Percentiles rank a stretch among this genome's conserved stretches.
These are phyloP conservation scores for Callithrix jacchus DNA, from an alignment of 2,113 vertebrate species.

Conservation along the genomic window DNA sequence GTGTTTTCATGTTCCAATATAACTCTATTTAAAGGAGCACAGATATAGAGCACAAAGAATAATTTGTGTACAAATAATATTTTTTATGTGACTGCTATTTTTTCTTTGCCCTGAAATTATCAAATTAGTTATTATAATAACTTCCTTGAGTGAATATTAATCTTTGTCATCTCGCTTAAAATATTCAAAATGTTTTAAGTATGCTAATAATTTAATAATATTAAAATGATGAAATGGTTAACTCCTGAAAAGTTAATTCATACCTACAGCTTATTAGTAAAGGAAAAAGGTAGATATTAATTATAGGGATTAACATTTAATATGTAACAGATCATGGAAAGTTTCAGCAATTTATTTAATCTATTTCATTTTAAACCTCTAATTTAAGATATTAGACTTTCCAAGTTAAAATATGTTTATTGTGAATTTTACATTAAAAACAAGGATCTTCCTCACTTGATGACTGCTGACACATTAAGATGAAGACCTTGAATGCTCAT, in stretches of 20 bases:
- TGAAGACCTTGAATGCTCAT: not conserved
- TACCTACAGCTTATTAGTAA: not conserved
- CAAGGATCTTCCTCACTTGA: not conserved
- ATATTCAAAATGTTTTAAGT: not conserved
- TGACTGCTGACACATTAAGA: not conserved
- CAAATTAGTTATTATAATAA: not conserved
- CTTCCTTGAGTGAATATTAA: not conserved
- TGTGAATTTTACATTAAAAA: not conserved
- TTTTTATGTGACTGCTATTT: not conserved
- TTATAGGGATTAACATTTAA: not conserved
- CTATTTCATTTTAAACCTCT: not conserved
- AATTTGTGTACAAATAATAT: too few species aligned
- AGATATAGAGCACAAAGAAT: too few species aligned
- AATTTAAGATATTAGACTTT: constrained; percentile 34
- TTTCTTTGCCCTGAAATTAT: not conserved
- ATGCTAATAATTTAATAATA: not conserved
- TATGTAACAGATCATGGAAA: not conserved
- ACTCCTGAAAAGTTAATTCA: not conserved
- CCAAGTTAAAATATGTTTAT: constrained; percentile 28
- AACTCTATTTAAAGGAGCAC: too few species aligned
- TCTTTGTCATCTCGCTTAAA: not conserved
- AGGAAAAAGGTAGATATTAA: not conserved
- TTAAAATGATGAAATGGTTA: not conserved
- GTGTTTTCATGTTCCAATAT: too few species aligned
- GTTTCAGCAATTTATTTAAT: not conserved